A percentile compares a stretch with the other conserved stretches of the same genome.
Conservation (phyloP, 2,113 vertebrate species). For the Xenopus laevis region DNA sequence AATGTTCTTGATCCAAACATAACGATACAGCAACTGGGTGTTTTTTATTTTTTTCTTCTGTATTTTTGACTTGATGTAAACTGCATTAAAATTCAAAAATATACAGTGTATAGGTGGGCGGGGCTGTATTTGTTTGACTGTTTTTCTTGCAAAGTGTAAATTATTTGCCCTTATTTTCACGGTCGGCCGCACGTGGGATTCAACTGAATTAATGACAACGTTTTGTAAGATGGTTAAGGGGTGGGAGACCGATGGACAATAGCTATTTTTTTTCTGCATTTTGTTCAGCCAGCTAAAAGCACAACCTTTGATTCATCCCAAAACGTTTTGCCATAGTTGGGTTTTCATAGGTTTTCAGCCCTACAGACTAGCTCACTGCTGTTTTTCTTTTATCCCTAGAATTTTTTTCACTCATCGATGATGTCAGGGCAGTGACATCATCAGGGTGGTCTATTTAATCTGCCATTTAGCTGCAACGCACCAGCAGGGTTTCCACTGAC, state of each 20-base stretch:
- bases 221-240: not conserved
- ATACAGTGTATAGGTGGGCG: constrained; percentile 62
- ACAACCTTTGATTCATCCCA: too few species aligned
- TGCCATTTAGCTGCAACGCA: not conserved
- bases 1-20: not conserved
- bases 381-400: too few species aligned
- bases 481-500: not conserved
- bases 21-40: constrained; percentile 38
- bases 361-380: too few species aligned
- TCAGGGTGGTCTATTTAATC: too few species aligned
- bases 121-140: constrained; percentile 72
- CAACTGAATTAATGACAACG: constrained; percentile 6
- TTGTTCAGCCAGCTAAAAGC: too few species aligned
- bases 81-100: constrained; percentile 64
- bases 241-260: too few species aligned
- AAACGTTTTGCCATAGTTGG: too few species aligned
- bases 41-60: constrained; percentile 60
- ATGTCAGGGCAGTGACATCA: too few species aligned
- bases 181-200: constrained; percentile 34
- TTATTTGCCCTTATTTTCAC: constrained; percentile 63
- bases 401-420: too few species aligned
- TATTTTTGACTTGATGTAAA: constrained; percentile 72
- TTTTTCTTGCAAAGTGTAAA: constrained; percentile 78
- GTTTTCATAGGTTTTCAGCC: too few species aligned
- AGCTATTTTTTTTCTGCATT: too few species aligned